A percentile compares a stretch with the other conserved stretches of the same genome.
Conservation (phyloP, 2,888 invertebrate genomes). For the Drosophila pegasa region DNA sequence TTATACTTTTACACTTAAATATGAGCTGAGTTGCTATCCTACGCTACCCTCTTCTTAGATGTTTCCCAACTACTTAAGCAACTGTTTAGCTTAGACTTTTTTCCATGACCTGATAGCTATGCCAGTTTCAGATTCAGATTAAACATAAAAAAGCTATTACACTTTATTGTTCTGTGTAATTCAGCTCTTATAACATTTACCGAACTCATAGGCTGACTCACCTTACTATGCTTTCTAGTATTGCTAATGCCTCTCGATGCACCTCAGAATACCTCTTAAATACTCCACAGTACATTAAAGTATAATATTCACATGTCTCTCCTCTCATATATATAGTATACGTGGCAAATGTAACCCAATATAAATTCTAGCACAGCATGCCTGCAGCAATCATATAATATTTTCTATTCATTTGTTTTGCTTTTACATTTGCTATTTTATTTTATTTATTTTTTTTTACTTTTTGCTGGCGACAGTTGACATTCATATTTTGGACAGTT, state of each 20-base stretch:
- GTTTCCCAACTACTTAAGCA: too few species aligned
- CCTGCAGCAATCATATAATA: slow-evolving; percentile 27
- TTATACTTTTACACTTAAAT: too few species aligned
- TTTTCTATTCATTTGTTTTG: slow-evolving; percentile 13
- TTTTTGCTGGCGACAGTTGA: slow-evolving; percentile 33
- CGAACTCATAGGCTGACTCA: too few species aligned
- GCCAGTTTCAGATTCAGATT: too few species aligned
- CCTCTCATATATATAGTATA: too few species aligned
- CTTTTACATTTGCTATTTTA: slow-evolving; percentile 1
- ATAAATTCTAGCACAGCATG: slow-evolving; percentile 21
- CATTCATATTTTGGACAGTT: slow-evolving; percentile 24
- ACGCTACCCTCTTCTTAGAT: too few species aligned
- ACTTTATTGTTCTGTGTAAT: too few species aligned
- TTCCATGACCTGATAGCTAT: too few species aligned
- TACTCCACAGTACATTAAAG: neutral
- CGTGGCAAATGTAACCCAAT: neutral
- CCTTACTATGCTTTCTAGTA: neutral
- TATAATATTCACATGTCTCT: neutral
- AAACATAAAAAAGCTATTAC: too few species aligned
- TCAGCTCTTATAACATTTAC: too few species aligned
- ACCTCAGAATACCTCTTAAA: neutral
- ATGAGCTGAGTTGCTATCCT: too few species aligned
- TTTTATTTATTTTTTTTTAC: neutral
- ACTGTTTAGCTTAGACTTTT: too few species aligned
- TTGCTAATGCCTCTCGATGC: neutral